A percentile compares a stretch with the other conserved stretches of the same genome.
Conservation (phyloP, 2,888 invertebrate genomes). For the Oligia fasciuncula region DNA sequence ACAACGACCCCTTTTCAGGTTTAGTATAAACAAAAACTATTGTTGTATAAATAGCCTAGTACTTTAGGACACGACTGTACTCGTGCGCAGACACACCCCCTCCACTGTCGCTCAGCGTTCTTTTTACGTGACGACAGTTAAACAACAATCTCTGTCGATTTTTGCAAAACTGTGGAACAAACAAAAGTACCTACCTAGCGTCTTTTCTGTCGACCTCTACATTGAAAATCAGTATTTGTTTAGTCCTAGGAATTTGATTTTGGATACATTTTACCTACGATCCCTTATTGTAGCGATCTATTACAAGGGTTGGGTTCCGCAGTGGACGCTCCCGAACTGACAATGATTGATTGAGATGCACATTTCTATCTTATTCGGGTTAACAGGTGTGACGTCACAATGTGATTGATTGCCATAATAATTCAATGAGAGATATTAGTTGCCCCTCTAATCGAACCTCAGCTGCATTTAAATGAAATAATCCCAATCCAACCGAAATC, state of each 20-base stretch:
- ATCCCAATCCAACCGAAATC: conserved; percentile 46
- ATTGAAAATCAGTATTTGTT: not conserved
- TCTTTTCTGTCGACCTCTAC: not conserved
- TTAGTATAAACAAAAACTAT: too few relatives aligned
- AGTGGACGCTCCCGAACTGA: conserved; percentile 27
- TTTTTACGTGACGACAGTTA: too few relatives aligned
- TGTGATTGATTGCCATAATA: conserved; percentile 48
- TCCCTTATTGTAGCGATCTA: conserved; percentile 30
- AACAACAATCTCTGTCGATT: not conserved
- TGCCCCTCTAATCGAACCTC: conserved; percentile 28
- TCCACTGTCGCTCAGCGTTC: too few relatives aligned
- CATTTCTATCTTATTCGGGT: conserved; percentile 46
- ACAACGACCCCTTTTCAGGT: too few relatives aligned
- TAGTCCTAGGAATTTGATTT: not conserved
- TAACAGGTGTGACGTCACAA: conserved; percentile 43
- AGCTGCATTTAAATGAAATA: conserved; percentile 48
- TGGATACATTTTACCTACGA: conserved; percentile 7
- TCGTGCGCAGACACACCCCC: too few relatives aligned
- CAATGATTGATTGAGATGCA: conserved; percentile 53
- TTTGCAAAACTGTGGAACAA: not conserved
- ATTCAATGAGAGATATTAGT: conserved; percentile 49
- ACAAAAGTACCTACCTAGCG: not conserved
- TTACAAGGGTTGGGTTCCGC: conserved; percentile 16
- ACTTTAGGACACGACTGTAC: too few relatives aligned
- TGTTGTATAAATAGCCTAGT: too few relatives aligned